Conservation (phyloP, 2,113 vertebrate genomes). For the pig (Sus scrofa) region T2T-Sscrofa CM000813.6:149702501-149703000, state of each 20-base stretch:
- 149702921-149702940: neutral
- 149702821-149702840: neutral
- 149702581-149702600: neutral
- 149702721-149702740: neutral
- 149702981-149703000: neutral
- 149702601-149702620: neutral
- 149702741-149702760: neutral
- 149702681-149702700: neutral
- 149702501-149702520: neutral
- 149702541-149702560: neutral
- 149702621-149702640: neutral
- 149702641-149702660: neutral
- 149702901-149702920: neutral
- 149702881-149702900: neutral
- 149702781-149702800: too few species aligned
- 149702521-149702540: neutral
- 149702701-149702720: neutral
- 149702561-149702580: neutral
- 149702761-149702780: too few species aligned
- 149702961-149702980: neutral
- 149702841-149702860: neutral
- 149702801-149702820: neutral
- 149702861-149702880: too few species aligned
- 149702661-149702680: neutral
- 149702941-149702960: neutral